phyloP scores from a whole-genome alignment of 2,888 invertebrate genomes.

The Embidobia sp. region DNA sequence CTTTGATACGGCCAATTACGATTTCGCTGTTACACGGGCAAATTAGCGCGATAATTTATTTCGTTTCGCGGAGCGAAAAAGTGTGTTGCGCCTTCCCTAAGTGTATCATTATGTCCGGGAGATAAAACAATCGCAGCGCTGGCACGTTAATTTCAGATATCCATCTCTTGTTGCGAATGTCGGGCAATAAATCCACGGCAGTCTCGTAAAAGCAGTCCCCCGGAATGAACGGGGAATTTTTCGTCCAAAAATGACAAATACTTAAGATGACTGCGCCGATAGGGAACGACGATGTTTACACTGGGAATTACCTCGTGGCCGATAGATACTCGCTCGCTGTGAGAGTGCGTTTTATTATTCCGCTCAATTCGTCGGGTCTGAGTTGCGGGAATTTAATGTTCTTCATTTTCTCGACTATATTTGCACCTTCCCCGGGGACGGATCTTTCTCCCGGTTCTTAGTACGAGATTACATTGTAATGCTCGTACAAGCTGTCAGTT shows the following conservation, averaged over 20 bases:
- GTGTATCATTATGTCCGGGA: conserved; percentile 9
- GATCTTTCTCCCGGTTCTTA: conserved; percentile 67
- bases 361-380: conserved; percentile 41
- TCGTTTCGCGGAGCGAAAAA: conserved; percentile 10
- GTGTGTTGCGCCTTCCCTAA: neutral
- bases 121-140: neutral
- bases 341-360: conserved; percentile 62
- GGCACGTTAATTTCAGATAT: conserved; percentile 9
- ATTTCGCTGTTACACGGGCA: conserved; percentile 1
- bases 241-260: conserved; percentile 45
- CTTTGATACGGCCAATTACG: conserved; percentile 25
- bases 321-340: conserved; percentile 37
- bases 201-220: no score
- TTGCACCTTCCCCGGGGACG: conserved; percentile 62
- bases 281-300: conserved; percentile 47
- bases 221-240: neutral
- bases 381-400: conserved; percentile 70
- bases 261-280: conserved; percentile 25
- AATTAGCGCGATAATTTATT: conserved; percentile 32
- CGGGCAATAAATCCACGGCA: neutral
- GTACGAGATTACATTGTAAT: conserved; percentile 75
- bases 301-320: conserved; percentile 40
- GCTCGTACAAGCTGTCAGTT: conserved; percentile 70
- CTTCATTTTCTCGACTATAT: conserved; percentile 66
- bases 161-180: conserved; percentile 5